Conservation (phyloP, 2,888 invertebrate species). For the Saturnia pavonia region DNA sequence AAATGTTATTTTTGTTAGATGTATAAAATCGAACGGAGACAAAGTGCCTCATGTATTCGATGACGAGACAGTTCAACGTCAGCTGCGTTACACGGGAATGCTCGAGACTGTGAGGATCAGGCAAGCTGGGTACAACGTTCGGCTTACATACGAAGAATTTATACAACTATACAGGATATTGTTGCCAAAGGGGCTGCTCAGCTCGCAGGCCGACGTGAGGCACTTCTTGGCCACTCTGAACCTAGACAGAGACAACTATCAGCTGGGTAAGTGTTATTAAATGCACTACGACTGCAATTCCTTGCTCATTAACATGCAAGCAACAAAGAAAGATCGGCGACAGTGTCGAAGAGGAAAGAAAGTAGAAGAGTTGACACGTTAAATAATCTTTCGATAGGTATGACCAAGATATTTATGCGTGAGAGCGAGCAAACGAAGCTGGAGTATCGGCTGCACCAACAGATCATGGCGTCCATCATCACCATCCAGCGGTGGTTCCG, state of each 20-base stretch:
- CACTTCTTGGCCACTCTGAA: constrained; percentile 92
- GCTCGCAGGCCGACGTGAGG: constrained; percentile 92
- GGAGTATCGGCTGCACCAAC: constrained; percentile 95
- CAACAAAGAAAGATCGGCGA: too few species aligned
- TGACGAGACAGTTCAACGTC: constrained; percentile 94
- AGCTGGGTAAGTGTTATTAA: constrained; percentile 83
- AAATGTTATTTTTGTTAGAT: constrained; percentile 77
- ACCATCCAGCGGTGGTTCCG: constrained; percentile 96
- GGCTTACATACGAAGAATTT: constrained; percentile 96
- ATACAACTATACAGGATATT: constrained; percentile 95
- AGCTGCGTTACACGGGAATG: constrained; percentile 97
- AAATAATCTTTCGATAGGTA: constrained; percentile 65
- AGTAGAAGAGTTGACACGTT: not conserved
- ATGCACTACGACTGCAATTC: too few species aligned
- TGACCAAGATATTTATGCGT: constrained; percentile 95
- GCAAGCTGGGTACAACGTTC: constrained; percentile 97
- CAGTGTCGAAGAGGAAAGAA: too few species aligned
- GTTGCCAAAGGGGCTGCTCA: constrained; percentile 92
- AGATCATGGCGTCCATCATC: constrained; percentile 95
- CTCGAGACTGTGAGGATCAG: constrained; percentile 96
- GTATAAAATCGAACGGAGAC: constrained; percentile 97
- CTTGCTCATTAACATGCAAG: too few species aligned
- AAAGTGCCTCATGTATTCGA: constrained; percentile 97
- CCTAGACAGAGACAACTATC: constrained; percentile 94
- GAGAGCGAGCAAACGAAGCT: constrained; percentile 96